Conservation (phyloP, 2,888 invertebrate species). For the Meteorus cinctellus region DNA sequence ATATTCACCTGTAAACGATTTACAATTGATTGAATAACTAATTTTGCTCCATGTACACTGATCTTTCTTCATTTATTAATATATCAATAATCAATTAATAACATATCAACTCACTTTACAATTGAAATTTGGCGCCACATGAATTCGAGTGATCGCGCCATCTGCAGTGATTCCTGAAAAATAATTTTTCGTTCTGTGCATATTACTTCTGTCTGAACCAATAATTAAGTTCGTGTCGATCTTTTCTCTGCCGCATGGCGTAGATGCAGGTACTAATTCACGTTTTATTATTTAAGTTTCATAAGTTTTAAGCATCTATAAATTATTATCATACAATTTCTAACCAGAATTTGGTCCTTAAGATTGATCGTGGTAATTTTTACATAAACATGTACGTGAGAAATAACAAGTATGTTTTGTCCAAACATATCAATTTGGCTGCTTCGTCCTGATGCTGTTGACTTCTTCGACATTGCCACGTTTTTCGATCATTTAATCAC, state of each 20-base stretch:
- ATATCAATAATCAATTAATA: too few species aligned
- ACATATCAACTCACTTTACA: background rate
- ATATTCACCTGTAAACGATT: too few species aligned
- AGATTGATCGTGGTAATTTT: background rate
- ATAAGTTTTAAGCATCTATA: background rate
- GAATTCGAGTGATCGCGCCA: background rate
- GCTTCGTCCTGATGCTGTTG: background rate
- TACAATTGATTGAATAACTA: too few species aligned
- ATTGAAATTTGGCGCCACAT: background rate
- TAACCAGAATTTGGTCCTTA: background rate
- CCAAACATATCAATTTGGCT: background rate
- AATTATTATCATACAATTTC: background rate
- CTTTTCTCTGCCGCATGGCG: constrained; percentile 1
- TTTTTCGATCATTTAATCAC: background rate
- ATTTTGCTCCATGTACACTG: too few species aligned
- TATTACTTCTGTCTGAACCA: background rate
- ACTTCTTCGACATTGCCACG: background rate
- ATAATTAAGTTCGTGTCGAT: background rate
- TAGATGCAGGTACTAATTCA: background rate
- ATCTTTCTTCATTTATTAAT: too few species aligned
- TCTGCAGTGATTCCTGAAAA: background rate
- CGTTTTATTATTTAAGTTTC: background rate
- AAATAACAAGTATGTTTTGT: background rate
- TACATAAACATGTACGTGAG: background rate
- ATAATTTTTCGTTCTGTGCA: background rate